phyloP scores from a whole-genome alignment of 2,888 invertebrate genomes.

The Agrilus mali region DNA sequence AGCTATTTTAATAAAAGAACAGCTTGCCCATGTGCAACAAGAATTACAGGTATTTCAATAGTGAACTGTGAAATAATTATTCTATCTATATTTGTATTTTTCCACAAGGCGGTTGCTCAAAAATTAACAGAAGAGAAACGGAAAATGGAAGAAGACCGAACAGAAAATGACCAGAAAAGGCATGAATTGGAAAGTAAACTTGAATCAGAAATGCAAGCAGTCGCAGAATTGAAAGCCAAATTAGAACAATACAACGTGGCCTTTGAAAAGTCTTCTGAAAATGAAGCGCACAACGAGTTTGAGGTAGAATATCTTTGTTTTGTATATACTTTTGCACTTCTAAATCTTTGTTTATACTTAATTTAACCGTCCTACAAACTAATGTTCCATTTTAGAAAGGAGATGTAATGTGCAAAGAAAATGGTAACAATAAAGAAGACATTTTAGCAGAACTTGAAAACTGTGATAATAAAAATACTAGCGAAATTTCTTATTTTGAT shows the following conservation, averaged over 20 bases:
- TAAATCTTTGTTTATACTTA: background rate
- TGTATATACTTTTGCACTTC: background rate
- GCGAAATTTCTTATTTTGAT: too few relatives aligned
- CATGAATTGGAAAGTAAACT: slow-evolving; percentile 24
- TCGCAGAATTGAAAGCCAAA: slow-evolving; percentile 21
- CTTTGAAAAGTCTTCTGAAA: slow-evolving; percentile 7
- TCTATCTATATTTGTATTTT: background rate
- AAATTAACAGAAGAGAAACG: slow-evolving; percentile 41
- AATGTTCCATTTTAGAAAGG: slow-evolving; percentile 12
- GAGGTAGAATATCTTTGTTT: slow-evolving; percentile 9
- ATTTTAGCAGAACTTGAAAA: slow-evolving; percentile 27
- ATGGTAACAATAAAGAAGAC: slow-evolving; percentile 24
- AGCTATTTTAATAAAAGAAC: slow-evolving; percentile 47
- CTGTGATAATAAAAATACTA: slow-evolving; percentile 1
- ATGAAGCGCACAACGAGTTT: slow-evolving; percentile 12
- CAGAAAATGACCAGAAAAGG: slow-evolving; percentile 35
- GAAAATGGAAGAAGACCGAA: slow-evolving; percentile 36
- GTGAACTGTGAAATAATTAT: background rate
- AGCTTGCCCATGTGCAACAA: slow-evolving; percentile 46
- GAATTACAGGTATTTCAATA: slow-evolving; percentile 42
- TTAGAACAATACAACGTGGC: slow-evolving; percentile 22
- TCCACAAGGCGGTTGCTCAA: slow-evolving; percentile 34
- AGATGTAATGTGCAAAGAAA: slow-evolving; percentile 13
- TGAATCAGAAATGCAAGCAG: slow-evolving; percentile 15
- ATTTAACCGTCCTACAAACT: background rate